Evolutionary conservation across 2,888 invertebrate species (phyloP), one percentile per base, ranked within the genome.

Genomic region (Serripes groenlandicus): DNA sequence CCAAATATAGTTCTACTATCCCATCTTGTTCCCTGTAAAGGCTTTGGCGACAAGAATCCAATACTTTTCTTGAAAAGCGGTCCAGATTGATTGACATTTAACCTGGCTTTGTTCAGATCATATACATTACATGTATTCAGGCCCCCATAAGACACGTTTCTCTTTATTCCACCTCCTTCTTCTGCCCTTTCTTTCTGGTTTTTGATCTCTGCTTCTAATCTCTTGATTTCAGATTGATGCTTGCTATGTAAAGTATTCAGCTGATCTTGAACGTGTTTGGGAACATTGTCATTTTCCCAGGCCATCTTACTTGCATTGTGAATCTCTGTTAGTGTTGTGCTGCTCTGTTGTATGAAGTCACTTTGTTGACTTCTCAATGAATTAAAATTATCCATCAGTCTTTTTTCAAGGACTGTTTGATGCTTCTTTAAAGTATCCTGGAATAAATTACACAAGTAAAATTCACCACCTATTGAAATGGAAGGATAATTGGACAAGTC

Each of bases 171-270:
- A 60, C 30, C 26, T 28, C 15, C 34, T 32, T 62, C 34, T 18
- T 11, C 42, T 28, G 42, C 23, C 26, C 56, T 54, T 34, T 54
- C 28, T 62, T 78, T 81, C 54, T 78, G 78, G n/a, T 73, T 73
- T 70, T 83, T 80, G 15, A 89, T 86, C 54, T 89, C 82, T 37
- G 75, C 75, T 75, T 83, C 80, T 3, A 90, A 72, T 77, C 87
- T 86, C 37, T 83, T 80, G 66, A 92, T 89, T 68, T 91, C 90
- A 74, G 88, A 56, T 37, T 84, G 76, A 71, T 91, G 90, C 3
- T 85, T 78, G 30, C 81, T 78, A 73, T 90, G 86, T 37, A 90
- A 77, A n/a, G 84, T 77, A 78, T 90, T 82, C 54, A 91, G 71
- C 56, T 89, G 89, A 35, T 87, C 85, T 75, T 87, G 89, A 32